Base-by-base conservation (phyloP, 2,888 invertebrate genomes). In the Myathropa florea region DNA sequence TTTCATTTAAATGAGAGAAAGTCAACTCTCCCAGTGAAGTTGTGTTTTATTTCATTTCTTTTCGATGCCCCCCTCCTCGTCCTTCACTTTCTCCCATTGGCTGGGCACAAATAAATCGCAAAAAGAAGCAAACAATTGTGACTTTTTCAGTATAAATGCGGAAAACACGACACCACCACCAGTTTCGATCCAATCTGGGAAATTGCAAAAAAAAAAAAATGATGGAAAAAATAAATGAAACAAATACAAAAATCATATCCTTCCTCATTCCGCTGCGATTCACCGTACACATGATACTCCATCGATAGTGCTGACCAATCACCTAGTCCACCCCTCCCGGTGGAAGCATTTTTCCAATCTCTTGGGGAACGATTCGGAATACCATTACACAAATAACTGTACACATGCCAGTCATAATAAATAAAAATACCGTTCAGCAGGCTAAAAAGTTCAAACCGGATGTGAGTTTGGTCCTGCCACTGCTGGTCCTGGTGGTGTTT, bases 351-450 rank as follows among this genome's bases (percentile, higher is more conserved):
- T 53, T 23, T 59, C 59, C 77, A 82, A 82, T 86, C 85, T 83
- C 83, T 64, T 65, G 82, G 78, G 46, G 83, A 64, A 83, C 78
- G 78, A 78, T 63, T 77, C 60, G 39, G 60, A 83, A 86, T 83
- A 26, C 85, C 73, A 86, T 86, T 86, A 86, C 63, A 78, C 73
- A 86, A 73, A 86, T 86, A 83, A 83, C 70, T 64, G 77, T 70
- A 73, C 73, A 65, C 72, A 86, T 86, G 82, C 72, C 59, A 33
- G 46, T 82, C 82, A 86, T 73, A 86, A 86, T 77, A 85, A 77
- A 81, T 82, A 81, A 82, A 84, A 85, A 81, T 76, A 81, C 67
- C 21, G 67, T 79, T 6, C 70, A 60, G 65, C 70, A 60, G 65
- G 64, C 23, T 61, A 33, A 78, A 78, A 83, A 53, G n/a, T 14